phyloP scores from a whole-genome alignment of 2,888 invertebrate species.

The Latrodectus hesperus region DNA sequence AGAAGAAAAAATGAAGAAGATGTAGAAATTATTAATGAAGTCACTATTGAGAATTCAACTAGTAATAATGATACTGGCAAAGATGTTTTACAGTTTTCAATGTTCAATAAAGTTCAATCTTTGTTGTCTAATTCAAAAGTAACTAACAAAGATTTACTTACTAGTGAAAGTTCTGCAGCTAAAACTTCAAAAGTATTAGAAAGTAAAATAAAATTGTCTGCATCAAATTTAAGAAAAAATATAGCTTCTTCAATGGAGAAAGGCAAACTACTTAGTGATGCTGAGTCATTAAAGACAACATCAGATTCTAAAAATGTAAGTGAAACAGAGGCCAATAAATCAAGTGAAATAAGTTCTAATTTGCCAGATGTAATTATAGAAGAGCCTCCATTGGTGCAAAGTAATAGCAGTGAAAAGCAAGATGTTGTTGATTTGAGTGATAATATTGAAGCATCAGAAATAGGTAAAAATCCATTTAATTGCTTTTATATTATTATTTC shows the following conservation, averaged over 20 bases:
- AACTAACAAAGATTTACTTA: neutral
- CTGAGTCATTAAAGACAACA: neutral
- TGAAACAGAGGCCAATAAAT: neutral
- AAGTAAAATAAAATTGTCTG: conserved; percentile 21
- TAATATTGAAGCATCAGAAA: neutral
- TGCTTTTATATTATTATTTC: too few species aligned
- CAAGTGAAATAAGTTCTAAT: neutral
- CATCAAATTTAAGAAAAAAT: conserved; percentile 53
- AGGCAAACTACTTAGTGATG: conserved; percentile 6
- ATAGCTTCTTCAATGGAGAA: conserved; percentile 49
- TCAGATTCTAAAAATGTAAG: neutral
- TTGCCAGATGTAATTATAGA: too few species aligned
- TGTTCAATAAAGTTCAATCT: conserved; percentile 65
- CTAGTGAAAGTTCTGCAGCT: neutral
- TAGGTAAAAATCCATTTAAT: too few species aligned
- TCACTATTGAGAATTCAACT: neutral
- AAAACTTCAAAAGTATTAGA: conserved; percentile 7
- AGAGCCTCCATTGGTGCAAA: too few species aligned
- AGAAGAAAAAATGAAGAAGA: conserved; percentile 26
- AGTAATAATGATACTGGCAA: conserved; percentile 14
- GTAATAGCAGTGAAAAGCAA: neutral
- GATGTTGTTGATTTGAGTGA: neutral
- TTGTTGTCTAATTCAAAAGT: conserved; percentile 33
- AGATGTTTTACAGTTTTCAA: conserved; percentile 27
- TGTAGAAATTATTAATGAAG: conserved; percentile 13